phyloP scores from a whole-genome alignment of 2,888 invertebrate species.

The Drymonia ruficornis region DNA sequence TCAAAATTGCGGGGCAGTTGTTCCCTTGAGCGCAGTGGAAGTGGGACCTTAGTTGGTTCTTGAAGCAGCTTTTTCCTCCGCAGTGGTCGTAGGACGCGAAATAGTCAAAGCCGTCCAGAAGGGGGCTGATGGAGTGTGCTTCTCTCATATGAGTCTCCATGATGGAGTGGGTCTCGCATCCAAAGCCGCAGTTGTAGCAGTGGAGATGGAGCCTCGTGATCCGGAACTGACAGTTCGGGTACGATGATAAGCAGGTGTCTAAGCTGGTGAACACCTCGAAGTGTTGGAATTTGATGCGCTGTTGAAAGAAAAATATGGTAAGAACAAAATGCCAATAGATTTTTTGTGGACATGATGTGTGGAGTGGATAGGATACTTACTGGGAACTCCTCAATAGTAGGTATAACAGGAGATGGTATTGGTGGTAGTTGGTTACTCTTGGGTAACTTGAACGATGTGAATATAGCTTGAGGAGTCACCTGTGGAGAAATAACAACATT shows the following conservation, averaged over 20 bases:
- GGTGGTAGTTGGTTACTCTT: conserved; percentile 85
- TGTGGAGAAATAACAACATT: conserved; percentile 46
- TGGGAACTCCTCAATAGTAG: conserved; percentile 78
- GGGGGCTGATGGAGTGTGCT: conserved; percentile 92
- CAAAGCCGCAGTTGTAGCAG: conserved; percentile 94
- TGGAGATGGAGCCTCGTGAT: conserved; percentile 91
- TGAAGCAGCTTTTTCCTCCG: conserved; percentile 78
- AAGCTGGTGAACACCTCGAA: conserved; percentile 86
- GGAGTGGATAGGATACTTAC: conserved; percentile 52
- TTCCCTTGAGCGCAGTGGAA: conserved; percentile 81
- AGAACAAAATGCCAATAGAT: neutral
- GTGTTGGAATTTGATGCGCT: conserved; percentile 86
- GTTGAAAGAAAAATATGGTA: conserved; percentile 30
- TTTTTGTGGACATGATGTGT: too few relatives aligned
- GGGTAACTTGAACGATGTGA: conserved; percentile 96
- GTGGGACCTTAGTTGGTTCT: conserved; percentile 75
- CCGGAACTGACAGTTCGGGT: conserved; percentile 89
- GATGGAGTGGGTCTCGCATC: conserved; percentile 91
- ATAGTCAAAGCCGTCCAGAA: conserved; percentile 94
- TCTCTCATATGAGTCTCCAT: conserved; percentile 93
- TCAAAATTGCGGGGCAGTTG: conserved; percentile 77
- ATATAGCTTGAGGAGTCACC: conserved; percentile 94
- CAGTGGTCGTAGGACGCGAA: conserved; percentile 85
- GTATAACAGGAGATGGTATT: conserved; percentile 69
- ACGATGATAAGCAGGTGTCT: conserved; percentile 87